phyloP scores from a whole-genome alignment of 2,113 vertebrate species.

The Mastomys natalensis region DNA sequence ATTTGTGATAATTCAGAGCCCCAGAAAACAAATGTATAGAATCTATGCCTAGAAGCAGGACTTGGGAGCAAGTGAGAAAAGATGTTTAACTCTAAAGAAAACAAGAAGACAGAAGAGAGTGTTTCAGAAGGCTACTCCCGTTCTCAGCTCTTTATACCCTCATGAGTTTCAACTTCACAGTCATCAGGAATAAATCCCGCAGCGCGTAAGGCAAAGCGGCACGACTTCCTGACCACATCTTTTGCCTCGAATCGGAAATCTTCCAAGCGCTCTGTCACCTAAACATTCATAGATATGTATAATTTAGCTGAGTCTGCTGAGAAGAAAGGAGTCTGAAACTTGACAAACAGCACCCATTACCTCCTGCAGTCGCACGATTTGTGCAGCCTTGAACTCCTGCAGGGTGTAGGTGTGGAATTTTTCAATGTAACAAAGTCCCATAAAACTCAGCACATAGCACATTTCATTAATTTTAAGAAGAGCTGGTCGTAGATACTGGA shows the following conservation, averaged over 20 bases:
- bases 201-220: conserved; percentile 84
- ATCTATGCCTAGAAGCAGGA: background rate
- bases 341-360: conserved; percentile 77
- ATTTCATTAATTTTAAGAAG: conserved; percentile 91
- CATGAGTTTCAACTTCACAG: background rate
- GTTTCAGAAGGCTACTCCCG: background rate
- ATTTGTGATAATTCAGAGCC: background rate
- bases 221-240: conserved; percentile 88
- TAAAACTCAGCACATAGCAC: conserved; percentile 88
- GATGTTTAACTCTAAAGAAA: conserved; percentile 26
- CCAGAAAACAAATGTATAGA: background rate
- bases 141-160: conserved; percentile 69
- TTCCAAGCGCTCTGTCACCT: conserved; percentile 86
- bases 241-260: conserved; percentile 90
- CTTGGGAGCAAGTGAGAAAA: background rate
- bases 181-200: conserved; percentile 81
- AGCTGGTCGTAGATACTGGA: conserved; percentile 89
- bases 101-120: background rate
- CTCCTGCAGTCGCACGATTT: conserved; percentile 86
- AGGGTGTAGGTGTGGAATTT: conserved; percentile 88
- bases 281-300: conserved; percentile 45
- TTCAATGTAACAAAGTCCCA: conserved; percentile 88
- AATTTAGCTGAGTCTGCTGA: background rate
- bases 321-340: background rate
- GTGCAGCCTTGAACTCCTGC: conserved; percentile 87